phyloP scores from a whole-genome alignment of 2,888 invertebrate genomes.

The Chalcosyrphus nemorum region DNA sequence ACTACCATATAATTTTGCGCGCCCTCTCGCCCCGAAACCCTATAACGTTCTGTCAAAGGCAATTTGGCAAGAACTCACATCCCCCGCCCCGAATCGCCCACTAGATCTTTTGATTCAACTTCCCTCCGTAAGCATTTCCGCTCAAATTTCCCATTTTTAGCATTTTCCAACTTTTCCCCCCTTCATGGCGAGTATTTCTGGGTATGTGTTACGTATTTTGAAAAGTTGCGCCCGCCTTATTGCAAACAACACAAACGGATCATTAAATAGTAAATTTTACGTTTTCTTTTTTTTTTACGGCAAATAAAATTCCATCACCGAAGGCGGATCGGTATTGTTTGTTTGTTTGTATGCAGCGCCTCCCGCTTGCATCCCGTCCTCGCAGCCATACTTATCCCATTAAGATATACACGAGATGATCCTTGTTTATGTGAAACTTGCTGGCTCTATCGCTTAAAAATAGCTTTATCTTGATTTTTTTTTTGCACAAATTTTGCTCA shows the following conservation, averaged over 20 bases:
- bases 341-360: conserved; percentile 45
- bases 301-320: conserved; percentile 38
- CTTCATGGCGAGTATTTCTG: neutral
- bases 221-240: neutral
- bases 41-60: conserved; percentile 2
- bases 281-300: conserved; percentile 7
- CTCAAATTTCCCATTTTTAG: conserved; percentile 21
- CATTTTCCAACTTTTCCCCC: neutral
- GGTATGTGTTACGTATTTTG: neutral
- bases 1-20: neutral
- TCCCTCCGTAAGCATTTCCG: conserved; percentile 32
- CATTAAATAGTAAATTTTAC: conserved; percentile 59
- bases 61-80: conserved; percentile 14
- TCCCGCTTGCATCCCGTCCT: no score
- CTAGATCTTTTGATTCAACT: neutral
- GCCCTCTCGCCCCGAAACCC: neutral
- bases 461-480: conserved; percentile 21
- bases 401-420: conserved; percentile 32
- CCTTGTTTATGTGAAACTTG: conserved; percentile 47
- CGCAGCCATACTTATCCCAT: neutral
- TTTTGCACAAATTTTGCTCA: conserved; percentile 4
- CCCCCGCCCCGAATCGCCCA: neutral
- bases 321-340: conserved; percentile 37
- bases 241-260: conserved; percentile 29
- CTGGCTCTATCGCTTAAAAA: conserved; percentile 41